Percentiles rank a stretch among this genome's conserved stretches.
Conservation (phyloP, 2,797 vertebrate species). For the Ceyx erithaca region DNA sequence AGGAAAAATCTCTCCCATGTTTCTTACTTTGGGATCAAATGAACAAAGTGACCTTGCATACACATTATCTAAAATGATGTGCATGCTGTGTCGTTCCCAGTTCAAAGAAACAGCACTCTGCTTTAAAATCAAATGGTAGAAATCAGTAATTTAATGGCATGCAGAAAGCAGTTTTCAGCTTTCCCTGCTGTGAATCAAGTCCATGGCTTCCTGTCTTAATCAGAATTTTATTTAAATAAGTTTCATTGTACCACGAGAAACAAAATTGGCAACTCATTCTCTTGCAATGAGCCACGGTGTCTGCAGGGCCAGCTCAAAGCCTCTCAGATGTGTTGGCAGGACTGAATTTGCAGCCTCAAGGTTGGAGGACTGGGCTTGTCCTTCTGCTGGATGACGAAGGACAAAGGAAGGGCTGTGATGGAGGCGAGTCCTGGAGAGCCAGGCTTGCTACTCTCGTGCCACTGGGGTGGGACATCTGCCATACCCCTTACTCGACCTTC, state of each 20-base stretch:
- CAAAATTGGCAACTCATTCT: slow-evolving; percentile 49
- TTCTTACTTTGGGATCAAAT: slow-evolving; percentile 27
- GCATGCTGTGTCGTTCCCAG: not conserved
- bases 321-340: slow-evolving; percentile 1
- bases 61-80: slow-evolving; percentile 36
- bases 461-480: slow-evolving; percentile 56
- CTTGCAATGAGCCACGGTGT: not conserved
- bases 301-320: slow-evolving; percentile 16
- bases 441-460: not conserved
- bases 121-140: slow-evolving; percentile 51
- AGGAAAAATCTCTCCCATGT: not conserved
- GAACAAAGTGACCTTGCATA: slow-evolving; percentile 24
- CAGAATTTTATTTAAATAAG: slow-evolving; percentile 74
- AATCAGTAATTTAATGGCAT: slow-evolving; percentile 55
- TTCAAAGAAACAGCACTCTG: slow-evolving; percentile 20
- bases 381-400: slow-evolving; percentile 19
- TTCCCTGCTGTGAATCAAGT: slow-evolving; percentile 59
- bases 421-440: slow-evolving; percentile 25
- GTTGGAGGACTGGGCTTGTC: not conserved
- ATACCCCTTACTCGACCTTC: not conserved
- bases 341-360: not conserved
- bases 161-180: slow-evolving; percentile 59
- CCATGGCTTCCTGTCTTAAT: slow-evolving; percentile 49
- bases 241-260: slow-evolving; percentile 47
- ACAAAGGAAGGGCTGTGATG: slow-evolving; percentile 44